Evolutionary conservation across 2,797 vertebrate genomes (phyloP), one percentile per base, ranked within the genome.

Genomic region (Delichon dasypus): DNA sequence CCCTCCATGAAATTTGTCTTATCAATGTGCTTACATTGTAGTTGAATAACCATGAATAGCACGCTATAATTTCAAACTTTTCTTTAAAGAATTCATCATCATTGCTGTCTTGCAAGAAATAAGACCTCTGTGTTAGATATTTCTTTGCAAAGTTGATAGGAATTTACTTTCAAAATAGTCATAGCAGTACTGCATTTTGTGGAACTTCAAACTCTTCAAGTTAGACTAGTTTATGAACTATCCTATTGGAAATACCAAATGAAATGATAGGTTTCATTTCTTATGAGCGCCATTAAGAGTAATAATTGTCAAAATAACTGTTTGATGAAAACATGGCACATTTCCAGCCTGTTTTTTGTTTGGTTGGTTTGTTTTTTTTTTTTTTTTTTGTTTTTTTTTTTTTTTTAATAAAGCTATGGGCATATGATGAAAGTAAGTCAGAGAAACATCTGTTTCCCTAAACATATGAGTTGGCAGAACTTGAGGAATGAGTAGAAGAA

Each of bases 401-500:
- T 57, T 71, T 96, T 91, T 32, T 9, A 93, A 91, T 66, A 70
- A 81, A 76, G 16, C 60, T 73, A 18, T 54, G 64, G 91, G 94
- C 93, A 71, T 76, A 76, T 95, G 88, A 95, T 95, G 78, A 96
- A 96, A 95, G 90, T 82, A 93, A 96, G 34, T 91, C 61, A 87
- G 74, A 83, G 48, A 74, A 94, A 89, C 94, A 95, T 96, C 90
- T 96, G 90, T 92, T 95, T 90, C 55, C 50, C 64, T 94, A 71
- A 92, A 95, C 77, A 71, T 81, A 23, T 76, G 88, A 94, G 38
- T 64, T 96, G 95, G 94, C 91, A 95, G 64, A 79, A 84, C 51
- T 89, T 95, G 95, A 95, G 65, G 71, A 96, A 90, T 89, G 74
- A 91, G 34, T 73, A 92, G 36, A 91, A 80, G 48, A 85, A 95